These are phyloP conservation scores for Scomber scombrus DNA, from an alignment of 2,113 vertebrate species.

Conservation along the genomic window DNA sequence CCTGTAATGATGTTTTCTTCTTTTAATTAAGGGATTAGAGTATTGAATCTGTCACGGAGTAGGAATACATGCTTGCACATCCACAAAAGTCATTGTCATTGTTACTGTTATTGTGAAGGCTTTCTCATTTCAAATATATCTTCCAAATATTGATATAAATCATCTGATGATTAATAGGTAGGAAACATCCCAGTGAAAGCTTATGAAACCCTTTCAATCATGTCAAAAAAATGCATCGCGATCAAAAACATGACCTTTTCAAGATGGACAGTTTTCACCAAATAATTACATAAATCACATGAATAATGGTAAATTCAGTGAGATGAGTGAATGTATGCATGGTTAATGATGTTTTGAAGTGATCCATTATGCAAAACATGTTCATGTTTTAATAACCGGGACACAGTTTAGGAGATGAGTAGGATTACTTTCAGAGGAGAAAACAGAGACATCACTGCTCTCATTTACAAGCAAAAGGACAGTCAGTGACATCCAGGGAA, in stretches of 20 bases:
- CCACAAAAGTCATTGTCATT: too few species aligned
- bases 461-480: slow-evolving; percentile 32
- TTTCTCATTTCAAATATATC: neutral
- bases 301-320: slow-evolving; percentile 38
- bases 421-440: slow-evolving; percentile 13
- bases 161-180: neutral
- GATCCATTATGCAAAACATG: slow-evolving; percentile 42
- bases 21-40: slow-evolving; percentile 30
- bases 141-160: too few species aligned
- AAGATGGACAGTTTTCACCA: neutral
- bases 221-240: neutral
- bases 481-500: neutral
- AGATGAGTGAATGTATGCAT: slow-evolving; percentile 41
- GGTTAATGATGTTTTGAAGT: slow-evolving; percentile 47
- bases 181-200: neutral
- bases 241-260: slow-evolving; percentile 6
- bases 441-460: slow-evolving; percentile 13
- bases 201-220: neutral
- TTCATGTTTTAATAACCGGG: slow-evolving; percentile 54
- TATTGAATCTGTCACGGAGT: neutral
- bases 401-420: slow-evolving; percentile 20
- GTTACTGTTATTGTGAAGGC: too few species aligned
- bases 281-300: slow-evolving; percentile 38
- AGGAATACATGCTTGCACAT: too few species aligned
- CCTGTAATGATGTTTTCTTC: slow-evolving; percentile 28